Evolutionary conservation across 2,888 invertebrate species (phyloP).

Genomic region (Ariolimax columbianus): DNA sequence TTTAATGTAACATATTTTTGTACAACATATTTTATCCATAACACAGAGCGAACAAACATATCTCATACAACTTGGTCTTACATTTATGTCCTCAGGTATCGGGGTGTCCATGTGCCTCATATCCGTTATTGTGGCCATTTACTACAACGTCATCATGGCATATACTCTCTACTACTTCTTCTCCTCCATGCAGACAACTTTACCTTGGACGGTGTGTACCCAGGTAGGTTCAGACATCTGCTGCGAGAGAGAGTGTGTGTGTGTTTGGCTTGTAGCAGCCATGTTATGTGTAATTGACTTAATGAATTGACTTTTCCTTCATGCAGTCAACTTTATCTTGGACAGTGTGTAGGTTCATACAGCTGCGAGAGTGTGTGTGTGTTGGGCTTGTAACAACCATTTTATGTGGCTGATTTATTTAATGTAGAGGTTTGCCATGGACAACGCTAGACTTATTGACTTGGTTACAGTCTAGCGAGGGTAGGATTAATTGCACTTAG

Average conservation of each 20-base stretch:
- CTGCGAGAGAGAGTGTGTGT: not conserved
- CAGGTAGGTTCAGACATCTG: slow-evolving; percentile 76
- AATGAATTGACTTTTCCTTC: slow-evolving; percentile 93
- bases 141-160: slow-evolving; percentile 97
- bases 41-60: not conserved
- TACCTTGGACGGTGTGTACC: slow-evolving; percentile 92
- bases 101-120: slow-evolving; percentile 95
- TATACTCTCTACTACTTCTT: slow-evolving; percentile 97
- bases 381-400: not conserved
- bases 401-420: too few species aligned
- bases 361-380: not conserved
- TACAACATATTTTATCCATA: too few species aligned
- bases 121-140: slow-evolving; percentile 93
- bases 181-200: slow-evolving; percentile 90
- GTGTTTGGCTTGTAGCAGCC: not conserved
- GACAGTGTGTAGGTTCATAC: slow-evolving; percentile 83
- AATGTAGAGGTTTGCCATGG: too few species aligned
- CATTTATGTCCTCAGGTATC: slow-evolving; percentile 86
- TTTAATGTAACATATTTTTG: too few species aligned
- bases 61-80: too few species aligned
- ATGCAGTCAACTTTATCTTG: slow-evolving; percentile 92
- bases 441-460: too few species aligned
- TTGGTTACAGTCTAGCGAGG: too few species aligned
- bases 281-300: too few species aligned
- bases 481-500: too few species aligned